Conservation (phyloP, 2,888 invertebrate species). For the Abrostola tripartita region DNA sequence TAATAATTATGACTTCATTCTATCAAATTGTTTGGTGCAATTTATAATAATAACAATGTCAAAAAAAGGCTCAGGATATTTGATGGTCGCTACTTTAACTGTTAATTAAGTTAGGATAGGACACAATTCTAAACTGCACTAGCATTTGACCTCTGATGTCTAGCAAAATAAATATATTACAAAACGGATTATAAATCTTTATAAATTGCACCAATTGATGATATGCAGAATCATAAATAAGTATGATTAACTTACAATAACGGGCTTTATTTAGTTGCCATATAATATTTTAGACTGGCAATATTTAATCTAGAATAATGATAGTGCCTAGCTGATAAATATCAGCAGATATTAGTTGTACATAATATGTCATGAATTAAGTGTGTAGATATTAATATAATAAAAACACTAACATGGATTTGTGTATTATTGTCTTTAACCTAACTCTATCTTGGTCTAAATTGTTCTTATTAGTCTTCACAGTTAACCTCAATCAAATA, state of each 20-base stretch:
- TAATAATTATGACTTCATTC: constrained; percentile 1
- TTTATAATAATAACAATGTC: constrained; percentile 2
- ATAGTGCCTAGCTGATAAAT: constrained; percentile 31
- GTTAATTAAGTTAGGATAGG: too few species aligned
- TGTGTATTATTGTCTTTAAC: background rate
- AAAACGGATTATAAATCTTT: background rate
- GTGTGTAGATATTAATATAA: constrained; percentile 43
- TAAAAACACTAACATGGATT: constrained; percentile 37
- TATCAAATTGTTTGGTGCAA: constrained; percentile 1
- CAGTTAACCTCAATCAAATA: background rate
- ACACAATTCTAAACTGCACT: too few species aligned
- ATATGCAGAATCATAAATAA: constrained; percentile 16
- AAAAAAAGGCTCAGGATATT: too few species aligned
- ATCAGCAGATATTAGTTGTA: constrained; percentile 42
- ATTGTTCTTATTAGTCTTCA: too few species aligned
- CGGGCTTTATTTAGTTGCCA: constrained; percentile 24
- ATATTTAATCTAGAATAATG: constrained; percentile 35
- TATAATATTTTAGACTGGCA: constrained; percentile 29
- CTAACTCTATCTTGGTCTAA: background rate
- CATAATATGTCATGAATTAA: constrained; percentile 38
- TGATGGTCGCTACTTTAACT: too few species aligned
- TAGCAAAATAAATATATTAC: too few species aligned
- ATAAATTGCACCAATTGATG: constrained; percentile 11
- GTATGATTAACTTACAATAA: constrained; percentile 5
- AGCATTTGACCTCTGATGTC: too few species aligned